A percentile compares a stretch with the other conserved stretches of the same genome.
Evolutionary conservation across 2,113 vertebrate genomes (phyloP).

Genomic region (Isichthys henryi): DNA sequence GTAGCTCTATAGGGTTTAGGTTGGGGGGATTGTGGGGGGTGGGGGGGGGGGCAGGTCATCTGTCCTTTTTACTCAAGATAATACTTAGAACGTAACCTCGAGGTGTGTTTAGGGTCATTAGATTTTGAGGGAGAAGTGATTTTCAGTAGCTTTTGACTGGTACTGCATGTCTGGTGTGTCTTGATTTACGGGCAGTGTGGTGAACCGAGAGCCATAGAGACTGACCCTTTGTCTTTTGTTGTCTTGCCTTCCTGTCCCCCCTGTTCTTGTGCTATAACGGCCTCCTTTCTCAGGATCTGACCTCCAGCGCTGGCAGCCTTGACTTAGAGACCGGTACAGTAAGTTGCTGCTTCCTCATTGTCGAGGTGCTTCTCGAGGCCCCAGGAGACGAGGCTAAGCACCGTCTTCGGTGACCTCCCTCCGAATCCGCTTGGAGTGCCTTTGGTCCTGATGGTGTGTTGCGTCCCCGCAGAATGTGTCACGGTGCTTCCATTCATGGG

Average conservation of each 20-base stretch:
- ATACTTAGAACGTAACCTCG: no score
- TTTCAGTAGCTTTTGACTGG: not conserved
- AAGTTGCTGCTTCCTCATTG: constrained; percentile 62
- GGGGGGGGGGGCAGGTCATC: no score
- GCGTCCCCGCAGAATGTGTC: not conserved
- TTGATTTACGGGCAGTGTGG: not conserved
- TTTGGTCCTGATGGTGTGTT: not conserved
- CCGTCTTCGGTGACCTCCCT: not conserved
- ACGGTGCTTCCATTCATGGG: not conserved
- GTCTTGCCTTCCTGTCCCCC: constrained; percentile 47
- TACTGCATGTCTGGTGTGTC: not conserved
- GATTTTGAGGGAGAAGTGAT: not conserved
- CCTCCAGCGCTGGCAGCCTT: constrained; percentile 81
- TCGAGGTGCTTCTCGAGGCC: constrained; percentile 51
- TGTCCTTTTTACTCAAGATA: no score
- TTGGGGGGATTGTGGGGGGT: no score
- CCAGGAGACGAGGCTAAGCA: not conserved
- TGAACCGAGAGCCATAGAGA: not conserved
- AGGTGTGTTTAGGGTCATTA: no score
- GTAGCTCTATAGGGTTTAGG: no score
- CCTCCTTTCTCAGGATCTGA: constrained; percentile 73
- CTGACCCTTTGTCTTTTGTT: constrained; percentile 53
- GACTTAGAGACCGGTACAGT: constrained; percentile 72
- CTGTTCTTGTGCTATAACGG: constrained; percentile 38
- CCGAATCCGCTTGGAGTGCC: not conserved